Evolutionary conservation across 2,113 vertebrate species (phyloP).

Genomic region (Lepus timidus): DNA sequence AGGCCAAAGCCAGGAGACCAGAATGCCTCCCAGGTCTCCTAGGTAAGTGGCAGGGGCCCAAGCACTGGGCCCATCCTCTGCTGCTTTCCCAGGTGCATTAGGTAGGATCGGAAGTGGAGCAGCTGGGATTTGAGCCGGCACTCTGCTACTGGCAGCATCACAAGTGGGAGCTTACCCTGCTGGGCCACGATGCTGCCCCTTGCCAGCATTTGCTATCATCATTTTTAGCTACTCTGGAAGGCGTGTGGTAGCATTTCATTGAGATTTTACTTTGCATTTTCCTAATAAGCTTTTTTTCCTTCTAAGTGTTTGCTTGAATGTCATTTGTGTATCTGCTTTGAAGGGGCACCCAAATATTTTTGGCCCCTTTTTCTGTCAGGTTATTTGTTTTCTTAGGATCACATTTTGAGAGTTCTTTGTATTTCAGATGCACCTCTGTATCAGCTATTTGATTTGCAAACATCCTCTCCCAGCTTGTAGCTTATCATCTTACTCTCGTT

Average conservation of each 20-base stretch:
- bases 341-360: not conserved
- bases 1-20: too few species aligned
- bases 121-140: too few species aligned
- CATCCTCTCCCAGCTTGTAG: not conserved
- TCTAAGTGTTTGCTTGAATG: not conserved
- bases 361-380: not conserved
- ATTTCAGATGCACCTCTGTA: not conserved
- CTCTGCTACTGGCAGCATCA: too few species aligned
- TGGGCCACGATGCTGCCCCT: not conserved
- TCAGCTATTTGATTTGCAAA: not conserved
- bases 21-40: too few species aligned
- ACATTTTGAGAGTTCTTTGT: not conserved
- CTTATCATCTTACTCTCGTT: not conserved
- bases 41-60: too few species aligned
- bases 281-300: not conserved
- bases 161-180: too few species aligned
- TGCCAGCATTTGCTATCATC: not conserved
- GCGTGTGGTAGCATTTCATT: not conserved
- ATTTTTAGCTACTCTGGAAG: not conserved
- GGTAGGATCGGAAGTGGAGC: too few species aligned
- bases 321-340: not conserved
- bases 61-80: too few species aligned
- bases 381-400: not conserved
- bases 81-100: too few species aligned
- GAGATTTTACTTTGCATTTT: not conserved